phyloP scores from a whole-genome alignment of 1,140 invertebrate species.

The Zophobas morio region DNA sequence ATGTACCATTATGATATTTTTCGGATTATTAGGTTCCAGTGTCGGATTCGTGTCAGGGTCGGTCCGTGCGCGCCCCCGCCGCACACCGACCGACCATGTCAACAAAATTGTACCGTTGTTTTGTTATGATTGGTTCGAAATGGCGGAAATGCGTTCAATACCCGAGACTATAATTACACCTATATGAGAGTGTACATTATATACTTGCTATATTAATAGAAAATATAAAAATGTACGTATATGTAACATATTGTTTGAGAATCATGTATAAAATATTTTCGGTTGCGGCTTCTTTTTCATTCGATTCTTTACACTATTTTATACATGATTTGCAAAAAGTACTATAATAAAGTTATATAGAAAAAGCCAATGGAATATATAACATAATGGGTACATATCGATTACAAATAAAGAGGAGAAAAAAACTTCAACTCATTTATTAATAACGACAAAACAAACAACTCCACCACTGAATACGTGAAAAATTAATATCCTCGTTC shows the following conservation, averaged over 20 bases:
- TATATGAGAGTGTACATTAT: slow-evolving; percentile 44
- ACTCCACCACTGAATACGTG: no score
- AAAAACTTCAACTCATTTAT: slow-evolving; percentile 13
- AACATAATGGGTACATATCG: slow-evolving; percentile 60
- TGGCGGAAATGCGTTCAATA: slow-evolving; percentile 35
- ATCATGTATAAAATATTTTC: slow-evolving; percentile 39
- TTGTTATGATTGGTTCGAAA: slow-evolving; percentile 14
- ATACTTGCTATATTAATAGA: slow-evolving; percentile 50
- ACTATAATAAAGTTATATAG: slow-evolving; percentile 52
- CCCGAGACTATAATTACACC: slow-evolving; percentile 20
- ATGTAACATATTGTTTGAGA: slow-evolving; percentile 44
- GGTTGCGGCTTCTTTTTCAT: not conserved
- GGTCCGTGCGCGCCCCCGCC: no score
- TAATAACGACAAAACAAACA: slow-evolving; percentile 5
- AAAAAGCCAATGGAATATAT: slow-evolving; percentile 50
- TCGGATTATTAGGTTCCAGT: not conserved
- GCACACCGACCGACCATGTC: not conserved
- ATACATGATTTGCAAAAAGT: slow-evolving; percentile 42
- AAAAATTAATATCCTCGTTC: no score
- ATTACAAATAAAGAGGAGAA: slow-evolving; percentile 54
- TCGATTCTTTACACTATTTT: slow-evolving; percentile 6
- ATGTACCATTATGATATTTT: slow-evolving; percentile 42
- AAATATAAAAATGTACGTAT: slow-evolving; percentile 56
- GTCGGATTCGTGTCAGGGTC: not conserved
- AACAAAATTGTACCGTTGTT: slow-evolving; percentile 21